Base-by-base conservation (phyloP, 2,888 invertebrate species). In the Sphaerophoria rueppellii region DNA sequence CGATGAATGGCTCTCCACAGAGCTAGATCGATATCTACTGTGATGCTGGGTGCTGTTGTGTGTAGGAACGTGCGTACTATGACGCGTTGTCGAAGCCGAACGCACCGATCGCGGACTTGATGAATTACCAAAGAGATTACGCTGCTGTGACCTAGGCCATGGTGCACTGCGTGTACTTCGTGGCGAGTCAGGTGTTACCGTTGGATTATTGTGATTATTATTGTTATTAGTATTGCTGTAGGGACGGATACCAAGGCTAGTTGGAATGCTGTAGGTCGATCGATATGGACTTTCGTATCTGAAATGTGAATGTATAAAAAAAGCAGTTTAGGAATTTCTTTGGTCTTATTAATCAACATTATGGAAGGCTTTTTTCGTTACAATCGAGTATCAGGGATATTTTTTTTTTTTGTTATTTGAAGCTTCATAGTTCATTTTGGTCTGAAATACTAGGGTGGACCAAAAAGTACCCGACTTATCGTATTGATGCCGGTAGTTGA, bases 1-100 rank as follows among this genome's bases (percentile, higher is more conserved):
- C 37, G 97, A 97, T 91, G 97, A 97, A 92, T 97, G 97, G 89
- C 97, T 97, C 92, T 97, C 97, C 37, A 97, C 95, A 1, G 96
- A 96, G 88, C 96, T 96, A 74, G 96, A 96, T 88, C 95, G 93
- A 89, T 93, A 94, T 77, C 95, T 93, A 48, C n/a, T 72, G 32
- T 89, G 89, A 82, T 89, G 87, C 88, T 88, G 77, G 73, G 14
- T 69, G 40, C 40, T 75, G 87, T 87, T 90, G 77, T 87, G 90
- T 78, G 91, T 90, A 86, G 89, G 89, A 16, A 89, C 90, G 72
- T 87, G 87, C 54, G 86, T 82, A 75, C 86, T 88, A 34, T 88
- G 88, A 60, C 88, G 81, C 35, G 88, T 87, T 16, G 81, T 73
- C 80, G 90, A 89, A 78, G 91, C 89, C 4, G 96, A 96, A 57